Percentiles rank a stretch among this genome's conserved stretches.
phyloP scores from a whole-genome alignment of 2,113 vertebrate genomes.

The Piaya cayana region DNA sequence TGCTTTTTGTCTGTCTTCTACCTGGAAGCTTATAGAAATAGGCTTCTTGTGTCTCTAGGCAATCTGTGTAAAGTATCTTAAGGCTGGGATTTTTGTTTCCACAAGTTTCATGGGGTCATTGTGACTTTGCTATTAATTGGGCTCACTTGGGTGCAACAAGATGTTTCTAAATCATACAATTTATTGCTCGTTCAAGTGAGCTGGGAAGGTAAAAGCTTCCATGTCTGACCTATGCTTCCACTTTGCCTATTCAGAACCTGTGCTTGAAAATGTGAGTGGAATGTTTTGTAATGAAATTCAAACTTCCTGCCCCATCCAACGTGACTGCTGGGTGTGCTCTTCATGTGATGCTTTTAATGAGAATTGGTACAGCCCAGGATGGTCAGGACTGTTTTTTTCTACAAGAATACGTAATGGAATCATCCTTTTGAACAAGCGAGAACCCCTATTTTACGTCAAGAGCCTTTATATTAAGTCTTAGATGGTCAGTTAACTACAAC shows the following conservation, averaged over 20 bases:
- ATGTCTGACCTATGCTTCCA: background rate
- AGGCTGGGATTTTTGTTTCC: background rate
- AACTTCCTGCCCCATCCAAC: background rate
- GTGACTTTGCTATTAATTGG: background rate
- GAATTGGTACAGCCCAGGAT: background rate
- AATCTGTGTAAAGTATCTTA: background rate
- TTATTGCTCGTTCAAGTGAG: background rate
- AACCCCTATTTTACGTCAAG: too few species aligned
- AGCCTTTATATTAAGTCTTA: background rate
- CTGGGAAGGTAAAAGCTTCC: background rate
- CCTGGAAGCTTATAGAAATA: background rate
- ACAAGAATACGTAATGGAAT: background rate
- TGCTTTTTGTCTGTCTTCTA: background rate
- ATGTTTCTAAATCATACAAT: too few species aligned
- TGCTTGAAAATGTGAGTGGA: accelerated
- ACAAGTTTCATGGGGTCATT: background rate
- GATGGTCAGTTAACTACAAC: background rate
- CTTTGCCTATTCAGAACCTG: background rate
- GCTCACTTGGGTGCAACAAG: too few species aligned
- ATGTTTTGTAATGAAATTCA: background rate
- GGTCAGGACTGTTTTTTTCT: background rate
- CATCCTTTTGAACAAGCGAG: background rate
- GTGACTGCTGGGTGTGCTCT: background rate
- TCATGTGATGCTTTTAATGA: background rate
- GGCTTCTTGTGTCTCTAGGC: background rate